A percentile compares a stretch with the other conserved stretches of the same genome.
These are phyloP conservation scores for Bombus superbus DNA, from an alignment of 1,140 invertebrate genomes.

Conservation along the genomic window DNA sequence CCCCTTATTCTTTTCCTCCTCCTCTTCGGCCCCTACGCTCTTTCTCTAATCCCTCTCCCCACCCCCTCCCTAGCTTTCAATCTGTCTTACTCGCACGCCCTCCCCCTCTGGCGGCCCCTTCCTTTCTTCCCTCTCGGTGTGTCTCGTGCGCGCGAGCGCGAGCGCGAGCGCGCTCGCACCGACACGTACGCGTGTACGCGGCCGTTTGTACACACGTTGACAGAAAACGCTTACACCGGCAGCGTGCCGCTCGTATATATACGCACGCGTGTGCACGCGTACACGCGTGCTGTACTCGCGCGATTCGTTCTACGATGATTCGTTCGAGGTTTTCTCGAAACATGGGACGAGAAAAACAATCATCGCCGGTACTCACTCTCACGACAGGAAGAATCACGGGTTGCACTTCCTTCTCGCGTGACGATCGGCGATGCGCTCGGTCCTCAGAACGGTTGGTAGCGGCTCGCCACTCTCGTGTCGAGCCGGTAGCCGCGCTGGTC, in stretches of 20 bases:
- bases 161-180: neutral
- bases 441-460: slow-evolving; percentile 46
- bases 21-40: slow-evolving; percentile 12
- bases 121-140: slow-evolving; percentile 38
- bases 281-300: slow-evolving; percentile 1
- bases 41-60: neutral
- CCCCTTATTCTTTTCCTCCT: slow-evolving; percentile 30
- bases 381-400: slow-evolving; percentile 44
- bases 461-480: slow-evolving; percentile 46
- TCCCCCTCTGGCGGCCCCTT: slow-evolving; percentile 23
- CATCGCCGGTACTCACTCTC: slow-evolving; percentile 58
- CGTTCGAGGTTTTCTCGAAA: slow-evolving; percentile 5
- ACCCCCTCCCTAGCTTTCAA: neutral
- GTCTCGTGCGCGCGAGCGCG: slow-evolving; percentile 30
- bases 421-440: slow-evolving; percentile 48
- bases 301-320: neutral
- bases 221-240: neutral
- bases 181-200: neutral
- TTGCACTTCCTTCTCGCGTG: slow-evolving; percentile 45
- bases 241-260: neutral
- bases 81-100: slow-evolving; percentile 31
- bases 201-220: slow-evolving; percentile 3
- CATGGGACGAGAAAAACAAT: neutral
- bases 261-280: neutral
- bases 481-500: slow-evolving; percentile 43